phyloP scores from a whole-genome alignment of 2,888 invertebrate genomes.

The Caenorhabditis macrosperma region DNA sequence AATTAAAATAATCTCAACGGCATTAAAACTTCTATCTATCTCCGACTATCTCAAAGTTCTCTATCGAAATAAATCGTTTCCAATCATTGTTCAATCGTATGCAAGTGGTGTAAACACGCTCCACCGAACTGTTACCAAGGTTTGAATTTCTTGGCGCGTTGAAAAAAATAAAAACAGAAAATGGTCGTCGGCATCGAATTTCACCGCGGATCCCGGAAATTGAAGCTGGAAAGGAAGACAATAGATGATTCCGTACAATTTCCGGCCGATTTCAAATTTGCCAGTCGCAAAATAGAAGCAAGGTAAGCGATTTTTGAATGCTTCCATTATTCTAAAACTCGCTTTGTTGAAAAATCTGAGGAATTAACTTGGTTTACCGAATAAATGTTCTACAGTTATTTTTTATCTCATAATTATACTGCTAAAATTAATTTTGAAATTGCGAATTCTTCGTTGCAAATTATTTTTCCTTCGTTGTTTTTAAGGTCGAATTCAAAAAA shows the following conservation, averaged over 20 bases:
- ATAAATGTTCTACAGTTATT: no score
- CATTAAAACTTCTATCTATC: no score
- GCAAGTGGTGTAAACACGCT: conserved; percentile 23
- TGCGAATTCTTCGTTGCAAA: no score
- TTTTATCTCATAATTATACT: no score
- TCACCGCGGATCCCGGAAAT: conserved; percentile 5
- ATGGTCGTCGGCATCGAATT: conserved; percentile 41
- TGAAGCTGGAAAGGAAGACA: conserved; percentile 2
- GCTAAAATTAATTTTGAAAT: no score
- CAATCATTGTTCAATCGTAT: no score
- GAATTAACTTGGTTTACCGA: no score
- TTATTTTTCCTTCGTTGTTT: no score
- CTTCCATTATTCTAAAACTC: no score
- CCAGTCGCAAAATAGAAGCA: not conserved
- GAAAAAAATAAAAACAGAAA: not conserved
- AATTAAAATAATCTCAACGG: no score
- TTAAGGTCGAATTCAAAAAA: not conserved
- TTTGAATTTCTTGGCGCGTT: conserved; percentile 2
- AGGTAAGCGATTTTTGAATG: conserved; percentile 12
- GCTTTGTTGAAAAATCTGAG: no score
- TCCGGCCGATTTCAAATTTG: conserved; percentile 16
- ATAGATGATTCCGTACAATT: conserved; percentile 17
- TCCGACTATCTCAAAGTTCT: not conserved
- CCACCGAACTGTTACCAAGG: conserved; percentile 5
- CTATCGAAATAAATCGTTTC: not conserved